Percentiles rank a stretch among this genome's conserved stretches.
Conservation (phyloP, 2,113 vertebrate species). For the Psilopsiagon aurifrons region DNA sequence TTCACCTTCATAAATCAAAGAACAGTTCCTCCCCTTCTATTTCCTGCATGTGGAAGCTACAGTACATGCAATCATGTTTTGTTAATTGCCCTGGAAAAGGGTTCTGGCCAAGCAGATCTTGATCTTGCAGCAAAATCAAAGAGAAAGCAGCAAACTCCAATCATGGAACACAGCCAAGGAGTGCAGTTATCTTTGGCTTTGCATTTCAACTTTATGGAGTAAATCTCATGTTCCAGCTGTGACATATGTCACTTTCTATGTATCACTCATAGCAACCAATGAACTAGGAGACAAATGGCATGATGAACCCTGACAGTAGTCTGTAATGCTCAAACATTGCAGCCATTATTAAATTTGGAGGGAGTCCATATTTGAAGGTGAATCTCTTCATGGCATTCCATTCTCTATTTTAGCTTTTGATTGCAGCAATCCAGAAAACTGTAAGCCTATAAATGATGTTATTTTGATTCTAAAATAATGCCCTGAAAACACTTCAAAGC, state of each 20-base stretch:
- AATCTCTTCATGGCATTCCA: not conserved
- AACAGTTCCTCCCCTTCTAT: not conserved
- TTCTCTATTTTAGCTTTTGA: constrained; percentile 8
- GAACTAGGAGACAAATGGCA: not conserved
- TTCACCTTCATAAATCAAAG: not conserved
- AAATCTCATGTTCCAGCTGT: not conserved
- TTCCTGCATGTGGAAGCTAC: not conserved
- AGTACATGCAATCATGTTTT: not conserved
- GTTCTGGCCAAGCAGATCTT: not conserved
- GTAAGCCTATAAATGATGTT: constrained; percentile 15
- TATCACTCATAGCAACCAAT: not conserved
- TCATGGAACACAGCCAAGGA: not conserved
- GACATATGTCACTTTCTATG: constrained; percentile 5
- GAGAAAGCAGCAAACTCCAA: not conserved
- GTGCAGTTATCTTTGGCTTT: not conserved
- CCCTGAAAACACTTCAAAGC: not conserved
- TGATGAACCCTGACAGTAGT: not conserved
- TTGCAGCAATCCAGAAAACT: not conserved
- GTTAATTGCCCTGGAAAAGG: not conserved
- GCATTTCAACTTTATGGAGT: not conserved
- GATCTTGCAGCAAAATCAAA: not conserved
- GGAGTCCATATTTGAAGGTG: not conserved
- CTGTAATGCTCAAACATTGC: not conserved
- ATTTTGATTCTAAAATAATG: constrained; percentile 35
- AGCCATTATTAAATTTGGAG: constrained; percentile 8